Conservation (phyloP, 2,888 invertebrate genomes). For the Drosophila melanosoma region DNA sequence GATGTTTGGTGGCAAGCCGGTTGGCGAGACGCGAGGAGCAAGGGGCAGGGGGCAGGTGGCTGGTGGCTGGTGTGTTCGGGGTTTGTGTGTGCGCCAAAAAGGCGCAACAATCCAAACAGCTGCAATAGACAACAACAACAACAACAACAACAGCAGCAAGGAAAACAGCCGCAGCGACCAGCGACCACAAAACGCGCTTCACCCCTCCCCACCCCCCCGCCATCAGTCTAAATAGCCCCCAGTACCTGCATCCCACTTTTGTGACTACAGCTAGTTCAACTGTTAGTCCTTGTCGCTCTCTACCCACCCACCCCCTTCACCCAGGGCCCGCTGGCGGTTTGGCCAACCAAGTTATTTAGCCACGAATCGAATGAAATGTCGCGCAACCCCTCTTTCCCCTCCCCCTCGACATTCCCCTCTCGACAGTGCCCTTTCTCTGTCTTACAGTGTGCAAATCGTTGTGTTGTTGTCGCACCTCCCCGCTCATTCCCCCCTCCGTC, state of each 20-base stretch:
- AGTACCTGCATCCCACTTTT: neutral
- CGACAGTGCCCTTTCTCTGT: neutral
- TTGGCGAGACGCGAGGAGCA: neutral
- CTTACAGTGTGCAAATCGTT: conserved; percentile 66
- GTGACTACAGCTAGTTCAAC: conserved; percentile 2
- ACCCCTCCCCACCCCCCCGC: neutral
- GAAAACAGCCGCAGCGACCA: conserved; percentile 47
- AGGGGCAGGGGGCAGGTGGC: neutral
- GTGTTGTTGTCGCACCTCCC: conserved; percentile 64
- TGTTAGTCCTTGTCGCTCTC: conserved; percentile 11
- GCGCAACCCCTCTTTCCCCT: conserved; percentile 30
- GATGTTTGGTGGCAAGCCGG: neutral
- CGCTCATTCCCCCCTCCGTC: too few relatives aligned
- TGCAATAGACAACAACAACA: conserved; percentile 66
- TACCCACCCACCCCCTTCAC: neutral
- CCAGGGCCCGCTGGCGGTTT: conserved; percentile 55
- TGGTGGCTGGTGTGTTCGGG: neutral
- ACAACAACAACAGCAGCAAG: conserved; percentile 10
- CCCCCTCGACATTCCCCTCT: neutral
- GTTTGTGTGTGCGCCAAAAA: conserved; percentile 22
- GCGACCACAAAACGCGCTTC: conserved; percentile 52
- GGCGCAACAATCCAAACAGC: conserved; percentile 74
- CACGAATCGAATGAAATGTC: conserved; percentile 77
- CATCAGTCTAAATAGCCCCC: conserved; percentile 13
- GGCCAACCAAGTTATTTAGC: conserved; percentile 74